Conservation (phyloP, 1,140 invertebrate genomes). For the Listronotus bonariensis region DNA sequence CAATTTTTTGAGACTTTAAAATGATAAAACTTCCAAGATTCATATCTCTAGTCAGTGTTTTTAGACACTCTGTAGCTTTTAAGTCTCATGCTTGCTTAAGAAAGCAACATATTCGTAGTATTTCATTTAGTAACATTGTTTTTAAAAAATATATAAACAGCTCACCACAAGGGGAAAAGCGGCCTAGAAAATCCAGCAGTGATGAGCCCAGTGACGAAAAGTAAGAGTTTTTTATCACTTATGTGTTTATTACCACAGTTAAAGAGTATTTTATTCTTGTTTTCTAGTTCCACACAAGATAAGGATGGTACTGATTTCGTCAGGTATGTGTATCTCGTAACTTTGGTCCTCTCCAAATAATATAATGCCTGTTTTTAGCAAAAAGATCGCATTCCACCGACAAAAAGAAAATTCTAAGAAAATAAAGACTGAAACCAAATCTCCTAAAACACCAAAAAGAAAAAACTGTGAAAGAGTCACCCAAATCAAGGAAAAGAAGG, state of each 20-base stretch:
- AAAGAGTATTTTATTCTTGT: no score
- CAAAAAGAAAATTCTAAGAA: conserved; percentile 10
- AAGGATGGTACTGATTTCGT: not conserved
- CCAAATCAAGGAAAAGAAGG: conserved; percentile 7
- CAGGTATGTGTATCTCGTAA: not conserved
- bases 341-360: not conserved
- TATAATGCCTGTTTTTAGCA: conserved; percentile 71
- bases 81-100: no score
- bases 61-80: no score
- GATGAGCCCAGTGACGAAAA: conserved; percentile 40
- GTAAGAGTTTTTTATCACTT: conserved; percentile 12
- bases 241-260: no score
- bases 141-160: conserved; percentile 28
- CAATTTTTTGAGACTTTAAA: conserved; percentile 19
- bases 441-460: conserved; percentile 10
- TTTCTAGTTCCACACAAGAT: no score
- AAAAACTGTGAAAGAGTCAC: conserved; percentile 23
- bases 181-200: conserved; percentile 36
- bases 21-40: conserved; percentile 31
- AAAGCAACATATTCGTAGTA: not conserved
- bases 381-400: conserved; percentile 6
- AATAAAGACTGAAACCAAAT: conserved; percentile 9
- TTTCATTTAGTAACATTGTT: conserved; percentile 18
- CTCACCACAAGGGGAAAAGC: conserved; percentile 28
- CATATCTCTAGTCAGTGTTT: no score